A percentile compares a stretch with the other conserved stretches of the same genome.
phyloP scores from a whole-genome alignment of 2,113 vertebrate species.

The Dipodomys ordii region DNA sequence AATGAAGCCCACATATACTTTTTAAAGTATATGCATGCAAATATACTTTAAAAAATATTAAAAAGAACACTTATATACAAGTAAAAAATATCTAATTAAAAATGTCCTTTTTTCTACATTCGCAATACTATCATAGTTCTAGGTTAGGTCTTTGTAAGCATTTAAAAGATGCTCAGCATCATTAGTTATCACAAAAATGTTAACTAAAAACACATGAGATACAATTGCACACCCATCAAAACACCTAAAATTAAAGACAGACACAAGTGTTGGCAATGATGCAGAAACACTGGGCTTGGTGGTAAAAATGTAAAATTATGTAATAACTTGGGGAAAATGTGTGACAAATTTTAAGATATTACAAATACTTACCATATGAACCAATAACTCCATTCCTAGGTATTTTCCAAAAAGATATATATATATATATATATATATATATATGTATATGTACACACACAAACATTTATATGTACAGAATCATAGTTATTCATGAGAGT shows the following conservation, averaged over 20 bases:
- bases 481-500: slow-evolving; percentile 38
- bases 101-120: slow-evolving; percentile 43
- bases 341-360: slow-evolving; percentile 33
- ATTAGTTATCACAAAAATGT: slow-evolving; percentile 23
- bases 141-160: slow-evolving; percentile 44
- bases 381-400: slow-evolving; percentile 46
- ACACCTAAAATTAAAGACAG: slow-evolving; percentile 48
- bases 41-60: slow-evolving; percentile 36
- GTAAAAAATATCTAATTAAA: slow-evolving; percentile 4
- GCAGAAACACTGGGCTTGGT: background rate
- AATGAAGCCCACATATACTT: background rate
- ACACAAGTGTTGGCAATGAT: slow-evolving; percentile 29
- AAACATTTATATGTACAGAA: slow-evolving; percentile 30
- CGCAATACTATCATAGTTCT: slow-evolving; percentile 30
- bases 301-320: slow-evolving; percentile 51
- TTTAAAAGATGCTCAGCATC: slow-evolving; percentile 36
- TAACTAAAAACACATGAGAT: slow-evolving; percentile 60
- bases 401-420: slow-evolving; percentile 61
- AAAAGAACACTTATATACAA: background rate
- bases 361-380: slow-evolving; percentile 50
- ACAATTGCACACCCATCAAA: slow-evolving; percentile 17
- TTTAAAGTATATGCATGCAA: background rate
- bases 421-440: background rate
- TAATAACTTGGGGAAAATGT: slow-evolving; percentile 43
- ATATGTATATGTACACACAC: background rate